Evolutionary conservation across 2,113 vertebrate genomes (phyloP).

Genomic region (Xenopus borealis): DNA sequence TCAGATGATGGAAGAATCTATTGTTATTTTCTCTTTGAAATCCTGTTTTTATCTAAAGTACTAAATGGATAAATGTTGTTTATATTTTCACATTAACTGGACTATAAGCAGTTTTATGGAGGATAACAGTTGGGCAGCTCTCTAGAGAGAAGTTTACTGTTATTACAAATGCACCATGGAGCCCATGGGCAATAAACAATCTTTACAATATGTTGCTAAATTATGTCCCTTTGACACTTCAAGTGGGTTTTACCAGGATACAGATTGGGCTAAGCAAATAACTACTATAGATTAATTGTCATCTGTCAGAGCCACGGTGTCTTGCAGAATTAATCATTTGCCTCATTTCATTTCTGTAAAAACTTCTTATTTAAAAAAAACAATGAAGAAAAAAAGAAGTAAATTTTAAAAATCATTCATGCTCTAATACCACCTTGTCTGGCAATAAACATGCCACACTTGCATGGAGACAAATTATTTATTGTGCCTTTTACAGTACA

Average conservation of each 20-base stretch:
- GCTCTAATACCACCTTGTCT: conserved; percentile 19
- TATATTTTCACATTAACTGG: conserved; percentile 49
- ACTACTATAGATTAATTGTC: conserved; percentile 29
- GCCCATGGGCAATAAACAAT: conserved; percentile 12
- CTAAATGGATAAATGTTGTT: conserved; percentile 52
- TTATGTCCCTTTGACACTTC: conserved; percentile 36
- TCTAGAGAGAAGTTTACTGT: conserved; percentile 34
- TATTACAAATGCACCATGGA: conserved; percentile 35
- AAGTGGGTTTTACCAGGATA: conserved; percentile 26
- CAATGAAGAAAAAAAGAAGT: conserved; percentile 29
- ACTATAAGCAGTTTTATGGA: conserved; percentile 40
- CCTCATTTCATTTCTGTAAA: conserved; percentile 16
- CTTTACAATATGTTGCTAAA: conserved; percentile 23
- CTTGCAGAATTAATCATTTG: conserved; percentile 27
- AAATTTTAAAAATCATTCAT: conserved; percentile 30
- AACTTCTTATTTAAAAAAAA: conserved; percentile 39
- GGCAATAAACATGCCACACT: neutral
- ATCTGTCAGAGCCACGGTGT: conserved; percentile 19
- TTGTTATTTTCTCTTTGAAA: conserved; percentile 9
- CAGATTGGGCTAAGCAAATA: conserved; percentile 38
- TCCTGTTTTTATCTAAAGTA: conserved; percentile 27
- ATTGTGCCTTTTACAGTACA: too few relatives aligned
- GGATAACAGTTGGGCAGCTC: conserved; percentile 31
- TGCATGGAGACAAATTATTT: too few relatives aligned
- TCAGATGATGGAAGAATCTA: conserved; percentile 4